Evolutionary conservation across 2,888 invertebrate genomes (phyloP).

Genomic region (Erebia palarica): DNA sequence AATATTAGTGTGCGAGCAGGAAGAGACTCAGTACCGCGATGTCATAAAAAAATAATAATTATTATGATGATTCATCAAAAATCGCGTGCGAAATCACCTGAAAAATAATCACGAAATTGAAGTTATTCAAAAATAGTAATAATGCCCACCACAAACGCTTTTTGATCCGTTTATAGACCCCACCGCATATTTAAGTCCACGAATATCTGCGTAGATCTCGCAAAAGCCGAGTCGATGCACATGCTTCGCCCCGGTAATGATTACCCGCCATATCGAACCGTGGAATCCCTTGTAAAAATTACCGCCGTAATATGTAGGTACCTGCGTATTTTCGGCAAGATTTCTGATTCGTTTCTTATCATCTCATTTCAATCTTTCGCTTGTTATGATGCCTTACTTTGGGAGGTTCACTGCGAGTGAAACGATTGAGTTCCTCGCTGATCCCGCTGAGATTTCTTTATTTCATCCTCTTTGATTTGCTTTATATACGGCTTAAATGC

Average conservation of each 20-base stretch:
- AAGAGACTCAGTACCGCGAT: too few species aligned
- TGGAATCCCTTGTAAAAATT: conserved; percentile 77
- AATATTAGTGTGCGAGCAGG: too few species aligned
- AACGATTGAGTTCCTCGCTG: conserved; percentile 64
- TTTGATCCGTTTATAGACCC: conserved; percentile 63
- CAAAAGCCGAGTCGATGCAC: conserved; percentile 63
- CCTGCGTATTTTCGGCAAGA: conserved; percentile 76
- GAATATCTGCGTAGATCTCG: conserved; percentile 71
- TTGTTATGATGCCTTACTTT: conserved; percentile 58
- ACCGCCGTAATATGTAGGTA: conserved; percentile 76
- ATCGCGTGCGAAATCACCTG: too few species aligned
- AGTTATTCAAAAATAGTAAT: too few species aligned
- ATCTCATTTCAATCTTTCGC: conserved; percentile 77
- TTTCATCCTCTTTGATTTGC: conserved; percentile 49
- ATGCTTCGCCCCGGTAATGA: conserved; percentile 65
- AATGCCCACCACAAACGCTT: conserved; percentile 40
- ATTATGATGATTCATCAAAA: too few species aligned
- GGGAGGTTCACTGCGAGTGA: conserved; percentile 42
- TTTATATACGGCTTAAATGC: conserved; percentile 35
- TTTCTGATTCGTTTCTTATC: conserved; percentile 76
- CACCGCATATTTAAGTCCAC: conserved; percentile 63
- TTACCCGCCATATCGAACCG: conserved; percentile 74
- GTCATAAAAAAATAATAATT: too few species aligned
- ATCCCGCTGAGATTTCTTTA: conserved; percentile 55
- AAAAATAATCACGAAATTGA: too few species aligned